These are phyloP conservation scores for Octomys mimax DNA, from an alignment of 2,797 vertebrate genomes.

Conservation along the genomic window DNA sequence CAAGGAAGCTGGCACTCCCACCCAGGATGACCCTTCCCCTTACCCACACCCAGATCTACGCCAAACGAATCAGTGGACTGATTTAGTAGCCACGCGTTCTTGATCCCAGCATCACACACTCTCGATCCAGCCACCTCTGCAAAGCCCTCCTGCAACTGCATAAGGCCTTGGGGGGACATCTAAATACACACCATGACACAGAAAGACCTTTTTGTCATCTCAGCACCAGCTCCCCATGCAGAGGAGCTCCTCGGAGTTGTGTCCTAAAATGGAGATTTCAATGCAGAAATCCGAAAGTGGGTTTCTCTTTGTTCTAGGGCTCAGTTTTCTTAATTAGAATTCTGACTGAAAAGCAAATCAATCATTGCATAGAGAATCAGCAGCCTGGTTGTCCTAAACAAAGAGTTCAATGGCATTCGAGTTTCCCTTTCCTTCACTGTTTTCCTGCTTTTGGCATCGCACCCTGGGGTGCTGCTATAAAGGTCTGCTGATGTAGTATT, in stretches of 20 bases:
- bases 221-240: background rate
- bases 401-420: background rate
- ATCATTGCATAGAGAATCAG: background rate
- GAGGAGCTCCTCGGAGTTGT: background rate
- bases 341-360: background rate
- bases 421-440: background rate
- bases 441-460: slow-evolving; percentile 32
- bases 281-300: background rate
- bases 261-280: background rate
- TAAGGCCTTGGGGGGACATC: background rate
- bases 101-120: background rate
- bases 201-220: background rate
- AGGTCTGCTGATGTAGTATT: slow-evolving; percentile 17
- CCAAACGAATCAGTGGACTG: background rate
- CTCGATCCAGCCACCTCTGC: background rate
- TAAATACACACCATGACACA: background rate
- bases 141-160: background rate
- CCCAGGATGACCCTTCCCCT: background rate
- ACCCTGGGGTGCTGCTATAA: background rate
- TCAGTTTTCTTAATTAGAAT: background rate
- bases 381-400: background rate
- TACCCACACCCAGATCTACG: background rate
- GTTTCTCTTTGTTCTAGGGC: background rate
- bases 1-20: background rate
- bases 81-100: background rate